These are phyloP conservation scores for Lethenteron camtschaticum DNA, from an alignment of 2,113 vertebrate species.

Conservation along the genomic window DNA sequence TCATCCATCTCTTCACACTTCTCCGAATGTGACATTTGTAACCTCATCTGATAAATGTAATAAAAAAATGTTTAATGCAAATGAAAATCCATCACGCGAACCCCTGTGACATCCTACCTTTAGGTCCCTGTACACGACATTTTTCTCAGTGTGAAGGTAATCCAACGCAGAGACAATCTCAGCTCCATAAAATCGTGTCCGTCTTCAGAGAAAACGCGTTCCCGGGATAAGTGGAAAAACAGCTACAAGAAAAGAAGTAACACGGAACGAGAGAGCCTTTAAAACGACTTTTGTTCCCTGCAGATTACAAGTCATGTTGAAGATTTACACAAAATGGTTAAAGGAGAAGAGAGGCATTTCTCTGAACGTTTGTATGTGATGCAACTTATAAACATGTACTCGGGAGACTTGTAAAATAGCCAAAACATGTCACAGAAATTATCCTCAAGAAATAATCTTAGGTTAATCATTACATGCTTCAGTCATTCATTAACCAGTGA, in stretches of 20 bases:
- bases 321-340: no score
- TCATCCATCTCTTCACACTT: no score
- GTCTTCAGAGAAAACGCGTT: slow-evolving; percentile 98
- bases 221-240: slow-evolving; percentile 99
- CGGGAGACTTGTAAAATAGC: no score
- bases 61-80: slow-evolving; percentile 11
- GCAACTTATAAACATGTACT: no score
- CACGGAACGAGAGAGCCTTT: slow-evolving; percentile 49
- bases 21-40: no score
- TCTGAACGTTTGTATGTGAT: no score
- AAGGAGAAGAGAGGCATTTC: no score
- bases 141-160: slow-evolving; percentile 97
- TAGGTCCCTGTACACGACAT: slow-evolving; percentile 80
- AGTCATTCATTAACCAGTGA: no score
- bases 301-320: no score
- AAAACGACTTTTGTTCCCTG: slow-evolving; percentile 37
- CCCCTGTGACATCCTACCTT: slow-evolving; percentile 40
- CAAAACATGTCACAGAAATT: no score
- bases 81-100: not conserved
- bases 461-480: no score
- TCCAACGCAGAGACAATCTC: slow-evolving; percentile 92
- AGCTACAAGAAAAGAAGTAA: slow-evolving; percentile 34
- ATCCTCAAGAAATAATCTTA: no score
- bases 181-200: slow-evolving; percentile 91
- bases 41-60: not conserved